Conservation (phyloP, 1,140 invertebrate species). For the Drosophila paulistorum region DNA sequence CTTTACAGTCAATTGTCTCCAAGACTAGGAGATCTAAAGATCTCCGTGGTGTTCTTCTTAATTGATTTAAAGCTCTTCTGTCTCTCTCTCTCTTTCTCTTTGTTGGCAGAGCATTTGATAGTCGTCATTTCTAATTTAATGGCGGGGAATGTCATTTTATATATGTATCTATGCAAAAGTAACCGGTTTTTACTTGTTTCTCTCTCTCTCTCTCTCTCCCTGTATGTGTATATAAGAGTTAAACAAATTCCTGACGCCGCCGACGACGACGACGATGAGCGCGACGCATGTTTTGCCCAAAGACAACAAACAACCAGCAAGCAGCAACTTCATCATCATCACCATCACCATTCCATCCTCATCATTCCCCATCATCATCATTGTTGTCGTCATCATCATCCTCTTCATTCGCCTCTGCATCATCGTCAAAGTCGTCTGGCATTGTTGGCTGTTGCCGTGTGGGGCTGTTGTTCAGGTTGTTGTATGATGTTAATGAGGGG, state of each 20-base stretch:
- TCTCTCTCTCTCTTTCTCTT: neutral
- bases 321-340: conserved; percentile 11
- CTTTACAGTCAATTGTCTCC: too few relatives aligned
- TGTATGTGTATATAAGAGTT: conserved; percentile 11
- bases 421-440: conserved; percentile 9
- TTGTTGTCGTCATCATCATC: neutral
- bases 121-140: neutral
- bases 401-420: conserved; percentile 6
- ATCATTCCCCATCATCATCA: conserved; percentile 27
- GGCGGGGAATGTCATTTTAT: neutral
- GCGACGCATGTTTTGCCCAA: conserved; percentile 30
- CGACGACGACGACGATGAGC: conserved; percentile 16
- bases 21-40: too few relatives aligned
- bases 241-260: conserved; percentile 22
- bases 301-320: conserved; percentile 19
- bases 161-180: conserved; percentile 17
- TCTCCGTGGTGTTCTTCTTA: too few relatives aligned
- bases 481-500: conserved; percentile 17
- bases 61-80: too few relatives aligned
- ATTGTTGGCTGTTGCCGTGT: conserved; percentile 10
- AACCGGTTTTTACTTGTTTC: conserved; percentile 15
- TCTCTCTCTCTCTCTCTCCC: neutral
- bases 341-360: conserved; percentile 18
- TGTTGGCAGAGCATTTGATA: neutral
- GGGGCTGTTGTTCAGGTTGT: conserved; percentile 14